These are phyloP conservation scores for Matsumyia berberina DNA, from an alignment of 2,888 invertebrate species.

Conservation along the genomic window DNA sequence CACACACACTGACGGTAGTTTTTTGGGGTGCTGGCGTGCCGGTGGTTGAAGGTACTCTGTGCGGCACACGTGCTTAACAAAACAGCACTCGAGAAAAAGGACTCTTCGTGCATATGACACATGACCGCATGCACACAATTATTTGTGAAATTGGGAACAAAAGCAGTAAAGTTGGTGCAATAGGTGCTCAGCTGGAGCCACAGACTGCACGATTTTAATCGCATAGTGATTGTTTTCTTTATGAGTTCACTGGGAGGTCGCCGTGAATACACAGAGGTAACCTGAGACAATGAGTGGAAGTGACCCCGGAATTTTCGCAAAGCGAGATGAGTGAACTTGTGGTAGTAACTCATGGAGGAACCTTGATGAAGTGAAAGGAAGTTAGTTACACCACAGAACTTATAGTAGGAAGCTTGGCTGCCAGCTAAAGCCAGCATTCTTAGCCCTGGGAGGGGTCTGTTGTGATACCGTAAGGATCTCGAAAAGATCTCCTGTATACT, in stretches of 20 bases:
- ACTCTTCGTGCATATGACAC: constrained; percentile 49
- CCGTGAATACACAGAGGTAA: not conserved
- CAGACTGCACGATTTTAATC: constrained; percentile 36
- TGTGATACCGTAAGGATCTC: too few relatives aligned
- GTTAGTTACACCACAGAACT: too few relatives aligned
- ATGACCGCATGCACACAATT: constrained; percentile 73
- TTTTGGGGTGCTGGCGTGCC: not conserved
- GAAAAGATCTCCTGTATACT: too few relatives aligned
- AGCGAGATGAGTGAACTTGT: not conserved
- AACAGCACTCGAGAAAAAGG: constrained; percentile 35
- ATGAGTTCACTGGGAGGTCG: not conserved
- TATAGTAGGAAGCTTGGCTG: too few relatives aligned
- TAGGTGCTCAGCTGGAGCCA: constrained; percentile 40
- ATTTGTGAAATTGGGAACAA: constrained; percentile 73
- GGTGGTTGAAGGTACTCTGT: constrained; percentile 40
- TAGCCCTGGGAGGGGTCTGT: too few relatives aligned
- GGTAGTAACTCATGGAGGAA: too few relatives aligned
- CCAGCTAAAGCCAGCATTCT: too few relatives aligned
- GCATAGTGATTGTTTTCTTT: constrained; percentile 8
- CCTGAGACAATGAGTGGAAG: not conserved
- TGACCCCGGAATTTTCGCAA: constrained; percentile 1
- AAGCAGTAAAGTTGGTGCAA: constrained; percentile 53
- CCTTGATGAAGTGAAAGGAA: too few relatives aligned
- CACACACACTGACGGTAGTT: constrained; percentile 7
- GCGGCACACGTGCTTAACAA: constrained; percentile 55